Base-by-base conservation (phyloP, 2,888 invertebrate species). In the Cotesia congregata region DNA sequence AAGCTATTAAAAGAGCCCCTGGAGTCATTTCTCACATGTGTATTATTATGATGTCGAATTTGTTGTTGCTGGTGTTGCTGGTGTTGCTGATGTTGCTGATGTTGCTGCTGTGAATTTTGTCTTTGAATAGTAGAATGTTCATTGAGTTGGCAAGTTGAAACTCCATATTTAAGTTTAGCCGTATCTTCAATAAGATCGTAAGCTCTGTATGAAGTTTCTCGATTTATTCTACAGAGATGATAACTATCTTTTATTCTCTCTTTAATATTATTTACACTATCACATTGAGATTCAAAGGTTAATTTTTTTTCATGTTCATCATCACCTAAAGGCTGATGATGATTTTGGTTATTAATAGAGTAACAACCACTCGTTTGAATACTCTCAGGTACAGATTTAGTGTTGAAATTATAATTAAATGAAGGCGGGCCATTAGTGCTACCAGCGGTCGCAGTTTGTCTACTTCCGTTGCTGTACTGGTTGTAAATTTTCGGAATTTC, bases 311-410 rank as follows among this genome's bases (percentile, higher is more conserved):
- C 30, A 30, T 30, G 30, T 30, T 30, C 30, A 30, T 30, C 30
- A 30, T 30, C 30, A 50, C 5, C 50, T 17, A 6, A 67, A 72
- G 6, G 40, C 65, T 40, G 74, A 62, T 30, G 74, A 62, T 30
- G 3, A 30, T 30, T 30, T 59, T 83, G 80, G 74, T 84, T 82
- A 62, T 80, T 78, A 12, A 79, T 39, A 1, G 75, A 61, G 67
- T 86, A 85, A 40, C 84, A 85, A 40, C 84, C 75, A 9, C 81
- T 79, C 82, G 84, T 84, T 50, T 86, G 85, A 1, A 85, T 83
- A 40, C 59, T 84, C 30, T 85, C 85, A 4, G 83, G 38, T 40
- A 82, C 70, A 4, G 78, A 76, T 30, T 77, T 82, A 0, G 81
- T 41, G 7, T 80, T 80, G 5, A 78, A 77, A 6, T 85, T 83